Conservation (phyloP, 2,113 vertebrate genomes). For the Heliornis fulica region DNA sequence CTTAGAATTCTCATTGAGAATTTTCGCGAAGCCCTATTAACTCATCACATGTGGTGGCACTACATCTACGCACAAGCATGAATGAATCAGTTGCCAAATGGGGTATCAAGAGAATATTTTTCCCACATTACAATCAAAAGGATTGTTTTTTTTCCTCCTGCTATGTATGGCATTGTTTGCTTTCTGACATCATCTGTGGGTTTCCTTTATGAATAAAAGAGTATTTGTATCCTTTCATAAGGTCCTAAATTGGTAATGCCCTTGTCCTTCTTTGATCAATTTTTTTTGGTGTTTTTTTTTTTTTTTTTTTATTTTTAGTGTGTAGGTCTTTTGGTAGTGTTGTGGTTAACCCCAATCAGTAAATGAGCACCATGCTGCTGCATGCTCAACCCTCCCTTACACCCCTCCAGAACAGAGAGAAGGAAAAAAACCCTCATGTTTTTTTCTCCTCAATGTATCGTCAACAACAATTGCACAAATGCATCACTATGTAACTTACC, state of each 20-base stretch:
- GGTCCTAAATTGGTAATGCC: accelerated
- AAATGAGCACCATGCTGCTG: too few species aligned
- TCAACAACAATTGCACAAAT: too few species aligned
- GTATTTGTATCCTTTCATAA: background rate
- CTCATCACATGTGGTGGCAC: background rate
- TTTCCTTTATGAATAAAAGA: background rate
- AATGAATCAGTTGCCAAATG: background rate
- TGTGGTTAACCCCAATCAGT: too few species aligned
- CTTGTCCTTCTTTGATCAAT: background rate
- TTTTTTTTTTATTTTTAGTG: accelerated
- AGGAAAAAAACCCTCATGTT: too few species aligned
- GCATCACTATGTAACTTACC: too few species aligned
- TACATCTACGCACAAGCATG: background rate
- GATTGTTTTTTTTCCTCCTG: background rate
- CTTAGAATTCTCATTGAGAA: too few species aligned
- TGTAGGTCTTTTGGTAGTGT: background rate
- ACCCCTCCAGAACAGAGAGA: too few species aligned
- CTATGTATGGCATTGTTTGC: background rate
- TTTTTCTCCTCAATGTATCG: too few species aligned
- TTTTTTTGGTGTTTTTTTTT: background rate
- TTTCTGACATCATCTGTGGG: background rate
- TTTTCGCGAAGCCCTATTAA: background rate
- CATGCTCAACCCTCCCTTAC: too few species aligned
- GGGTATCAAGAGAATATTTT: background rate
- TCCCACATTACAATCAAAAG: background rate